These are phyloP conservation scores for Proteles cristata DNA, from an alignment of 2,113 vertebrate genomes.

Conservation along the genomic window DNA sequence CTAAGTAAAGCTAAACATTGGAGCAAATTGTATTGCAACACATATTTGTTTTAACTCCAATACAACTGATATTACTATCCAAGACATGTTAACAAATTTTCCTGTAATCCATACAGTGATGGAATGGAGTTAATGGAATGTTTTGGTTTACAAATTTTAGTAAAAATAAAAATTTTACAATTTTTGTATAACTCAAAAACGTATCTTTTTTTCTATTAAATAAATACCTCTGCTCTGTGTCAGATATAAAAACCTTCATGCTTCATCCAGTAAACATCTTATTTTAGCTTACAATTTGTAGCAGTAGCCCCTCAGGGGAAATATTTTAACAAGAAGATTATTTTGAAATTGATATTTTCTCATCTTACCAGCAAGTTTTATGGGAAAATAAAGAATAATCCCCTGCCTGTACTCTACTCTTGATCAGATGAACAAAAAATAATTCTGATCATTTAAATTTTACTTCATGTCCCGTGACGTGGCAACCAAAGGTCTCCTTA, in stretches of 20 bases:
- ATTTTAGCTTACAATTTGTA: slow-evolving; percentile 30
- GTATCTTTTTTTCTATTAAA: neutral
- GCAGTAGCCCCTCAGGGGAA: neutral
- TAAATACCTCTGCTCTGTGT: slow-evolving; percentile 30
- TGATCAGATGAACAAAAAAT: slow-evolving; percentile 10
- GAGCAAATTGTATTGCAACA: slow-evolving; percentile 84
- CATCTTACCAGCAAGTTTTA: slow-evolving; percentile 37
- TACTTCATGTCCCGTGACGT: neutral
- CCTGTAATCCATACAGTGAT: neutral
- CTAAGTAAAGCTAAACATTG: slow-evolving; percentile 86
- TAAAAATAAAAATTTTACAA: slow-evolving; percentile 57
- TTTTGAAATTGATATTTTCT: slow-evolving; percentile 41
- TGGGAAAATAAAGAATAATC: slow-evolving; percentile 23
- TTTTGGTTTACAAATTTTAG: slow-evolving; percentile 62
- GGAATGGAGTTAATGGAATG: slow-evolving; percentile 32
- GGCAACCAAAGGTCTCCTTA: neutral
- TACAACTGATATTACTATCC: slow-evolving; percentile 62
- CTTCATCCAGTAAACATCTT: slow-evolving; percentile 26
- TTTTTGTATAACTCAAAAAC: slow-evolving; percentile 46
- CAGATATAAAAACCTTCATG: slow-evolving; percentile 19
- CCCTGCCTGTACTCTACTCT: neutral
- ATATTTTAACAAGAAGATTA: slow-evolving; percentile 47
- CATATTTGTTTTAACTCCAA: slow-evolving; percentile 80
- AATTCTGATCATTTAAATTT: slow-evolving; percentile 7
- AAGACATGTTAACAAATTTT: slow-evolving; percentile 66